These are phyloP conservation scores for Leptinotarsa undecemlineata DNA, from an alignment of 1,140 invertebrate species.

Conservation along the genomic window DNA sequence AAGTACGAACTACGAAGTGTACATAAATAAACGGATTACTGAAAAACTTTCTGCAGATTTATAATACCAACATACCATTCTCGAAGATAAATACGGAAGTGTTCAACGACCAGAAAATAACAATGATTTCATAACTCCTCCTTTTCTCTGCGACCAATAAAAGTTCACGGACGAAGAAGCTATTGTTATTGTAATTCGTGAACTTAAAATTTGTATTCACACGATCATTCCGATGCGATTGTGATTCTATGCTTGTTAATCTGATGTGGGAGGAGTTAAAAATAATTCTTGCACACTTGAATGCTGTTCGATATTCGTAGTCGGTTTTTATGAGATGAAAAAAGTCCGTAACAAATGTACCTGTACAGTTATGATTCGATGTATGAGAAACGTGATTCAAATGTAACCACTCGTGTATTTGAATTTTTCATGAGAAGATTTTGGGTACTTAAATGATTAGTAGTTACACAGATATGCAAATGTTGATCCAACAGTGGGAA, in stretches of 20 bases:
- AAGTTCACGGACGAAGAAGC: neutral
- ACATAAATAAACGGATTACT: too few relatives aligned
- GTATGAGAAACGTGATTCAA: neutral
- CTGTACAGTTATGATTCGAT: neutral
- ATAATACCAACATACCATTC: too few relatives aligned
- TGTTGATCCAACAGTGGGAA: too few relatives aligned
- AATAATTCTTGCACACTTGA: neutral
- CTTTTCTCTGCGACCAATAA: neutral
- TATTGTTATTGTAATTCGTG: conserved; percentile 6
- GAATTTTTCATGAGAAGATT: too few relatives aligned
- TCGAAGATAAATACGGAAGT: too few relatives aligned
- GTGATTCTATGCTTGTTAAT: conserved; percentile 4
- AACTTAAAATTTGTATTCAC: conserved; percentile 1
- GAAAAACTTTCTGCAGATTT: too few relatives aligned
- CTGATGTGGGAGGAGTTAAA: neutral
- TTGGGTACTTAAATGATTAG: too few relatives aligned
- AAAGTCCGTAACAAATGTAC: neutral
- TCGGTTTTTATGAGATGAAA: neutral
- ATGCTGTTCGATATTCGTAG: neutral
- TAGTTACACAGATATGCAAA: too few relatives aligned
- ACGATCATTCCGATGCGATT: neutral
- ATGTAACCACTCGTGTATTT: too few relatives aligned
- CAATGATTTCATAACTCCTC: conserved; percentile 8
- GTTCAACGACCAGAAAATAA: conserved; percentile 2
- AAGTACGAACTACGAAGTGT: too few relatives aligned